phyloP scores from a whole-genome alignment of 2,888 invertebrate species.

The Eristalis tenax region DNA sequence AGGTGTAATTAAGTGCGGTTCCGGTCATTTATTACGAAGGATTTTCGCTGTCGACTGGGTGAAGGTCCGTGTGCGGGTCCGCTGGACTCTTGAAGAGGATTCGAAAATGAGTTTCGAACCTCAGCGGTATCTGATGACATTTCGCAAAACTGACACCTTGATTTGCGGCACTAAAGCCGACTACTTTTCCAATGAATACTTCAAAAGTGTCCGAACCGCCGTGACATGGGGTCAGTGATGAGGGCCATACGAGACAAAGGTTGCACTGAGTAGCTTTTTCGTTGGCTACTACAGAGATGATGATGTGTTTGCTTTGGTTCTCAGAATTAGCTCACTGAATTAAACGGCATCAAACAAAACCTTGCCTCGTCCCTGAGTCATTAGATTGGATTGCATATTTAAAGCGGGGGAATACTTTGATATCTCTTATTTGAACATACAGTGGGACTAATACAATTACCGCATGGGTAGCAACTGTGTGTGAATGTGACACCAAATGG shows the following conservation, averaged over 20 bases:
- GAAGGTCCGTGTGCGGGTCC: not conserved
- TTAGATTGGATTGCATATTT: too few species aligned
- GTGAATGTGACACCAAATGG: too few species aligned
- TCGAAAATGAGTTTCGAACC: not conserved
- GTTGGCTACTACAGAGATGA: not conserved
- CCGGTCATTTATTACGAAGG: not conserved
- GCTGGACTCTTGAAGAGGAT: not conserved
- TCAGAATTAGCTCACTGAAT: too few species aligned
- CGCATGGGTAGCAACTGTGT: too few species aligned
- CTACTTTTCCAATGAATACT: not conserved
- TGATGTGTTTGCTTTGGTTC: not conserved
- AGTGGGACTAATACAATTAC: too few species aligned
- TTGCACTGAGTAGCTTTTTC: not conserved
- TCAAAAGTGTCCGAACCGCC: not conserved
- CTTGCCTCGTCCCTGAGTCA: too few species aligned
- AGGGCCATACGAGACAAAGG: not conserved
- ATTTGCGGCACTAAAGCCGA: not conserved
- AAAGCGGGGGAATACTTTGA: too few species aligned
- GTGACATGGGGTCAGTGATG: not conserved
- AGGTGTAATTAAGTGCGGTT: not conserved
- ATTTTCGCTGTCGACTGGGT: not conserved
- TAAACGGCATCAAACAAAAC: too few species aligned
- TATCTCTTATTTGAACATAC: too few species aligned
- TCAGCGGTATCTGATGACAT: not conserved
- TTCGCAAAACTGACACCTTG: not conserved